Evolutionary conservation across 2,888 invertebrate genomes (phyloP).

Genomic region (Pachycephus smyrnensis): DNA sequence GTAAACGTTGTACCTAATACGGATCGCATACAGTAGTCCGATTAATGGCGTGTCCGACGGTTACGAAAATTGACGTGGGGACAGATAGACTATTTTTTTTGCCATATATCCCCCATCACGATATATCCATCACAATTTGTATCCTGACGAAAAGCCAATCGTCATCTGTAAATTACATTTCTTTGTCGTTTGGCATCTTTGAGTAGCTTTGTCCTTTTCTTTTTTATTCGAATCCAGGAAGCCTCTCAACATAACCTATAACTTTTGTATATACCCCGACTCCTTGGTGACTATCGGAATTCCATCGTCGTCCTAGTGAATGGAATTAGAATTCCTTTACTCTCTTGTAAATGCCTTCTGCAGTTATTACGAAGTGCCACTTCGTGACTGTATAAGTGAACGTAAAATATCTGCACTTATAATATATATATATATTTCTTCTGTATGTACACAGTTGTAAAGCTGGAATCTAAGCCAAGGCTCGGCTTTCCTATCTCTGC

Average conservation of each 20-base stretch:
- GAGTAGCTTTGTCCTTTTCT: neutral
- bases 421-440: neutral
- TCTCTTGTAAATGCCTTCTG: slow-evolving; percentile 36
- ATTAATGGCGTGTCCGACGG: slow-evolving; percentile 24
- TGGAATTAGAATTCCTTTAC: slow-evolving; percentile 39
- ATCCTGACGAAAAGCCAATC: neutral
- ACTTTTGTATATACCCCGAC: neutral
- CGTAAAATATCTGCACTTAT: neutral
- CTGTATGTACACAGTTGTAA: slow-evolving; percentile 13
- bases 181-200: neutral
- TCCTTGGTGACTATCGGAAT: slow-evolving; percentile 30
- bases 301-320: slow-evolving; percentile 39
- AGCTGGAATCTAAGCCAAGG: slow-evolving; percentile 56
- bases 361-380: slow-evolving; percentile 41
- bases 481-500: slow-evolving; percentile 28
- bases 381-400: neutral
- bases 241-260: neutral
- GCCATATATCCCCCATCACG: neutral
- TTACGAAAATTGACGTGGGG: neutral
- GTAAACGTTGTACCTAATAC: slow-evolving; percentile 40
- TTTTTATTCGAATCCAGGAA: neutral
- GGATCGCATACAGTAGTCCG: slow-evolving; percentile 19
- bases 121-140: neutral
- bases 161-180: neutral
- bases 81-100: neutral